These are phyloP conservation scores for Nematolebias whitei DNA, from an alignment of 2,113 vertebrate genomes.

Conservation along the genomic window DNA sequence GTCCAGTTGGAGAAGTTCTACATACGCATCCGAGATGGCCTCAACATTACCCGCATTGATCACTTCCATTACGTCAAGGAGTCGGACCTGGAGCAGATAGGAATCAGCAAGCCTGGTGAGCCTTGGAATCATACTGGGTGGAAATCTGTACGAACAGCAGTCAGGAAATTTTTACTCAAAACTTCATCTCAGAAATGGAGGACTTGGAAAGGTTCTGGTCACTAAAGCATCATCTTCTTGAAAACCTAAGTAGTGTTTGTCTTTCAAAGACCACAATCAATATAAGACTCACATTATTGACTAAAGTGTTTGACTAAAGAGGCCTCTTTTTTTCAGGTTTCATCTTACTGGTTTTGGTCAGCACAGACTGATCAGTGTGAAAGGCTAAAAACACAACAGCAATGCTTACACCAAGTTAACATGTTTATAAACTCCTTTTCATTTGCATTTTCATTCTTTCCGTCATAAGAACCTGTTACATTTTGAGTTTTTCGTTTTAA, in stretches of 20 bases:
- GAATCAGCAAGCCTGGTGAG: conserved; percentile 89
- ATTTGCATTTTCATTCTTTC: no score
- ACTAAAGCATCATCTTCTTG: no score
- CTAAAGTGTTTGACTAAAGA: no score
- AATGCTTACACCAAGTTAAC: no score
- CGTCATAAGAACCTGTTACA: no score
- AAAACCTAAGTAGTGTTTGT: background rate
- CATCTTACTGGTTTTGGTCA: no score
- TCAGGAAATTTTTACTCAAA: no score
- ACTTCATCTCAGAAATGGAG: background rate
- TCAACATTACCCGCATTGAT: conserved; percentile 86
- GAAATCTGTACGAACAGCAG: background rate
- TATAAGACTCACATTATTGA: conserved; percentile 1
- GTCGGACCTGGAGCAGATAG: conserved; percentile 84
- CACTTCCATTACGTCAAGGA: conserved; percentile 89
- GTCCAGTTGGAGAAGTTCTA: conserved; percentile 89
- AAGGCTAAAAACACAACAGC: no score
- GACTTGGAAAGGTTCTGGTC: background rate
- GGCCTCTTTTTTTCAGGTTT: no score
- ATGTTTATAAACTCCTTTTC: no score
- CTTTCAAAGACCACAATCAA: background rate
- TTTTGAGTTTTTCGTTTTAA: no score
- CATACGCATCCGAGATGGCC: conserved; percentile 82
- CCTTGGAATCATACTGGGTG: conserved; percentile 11
- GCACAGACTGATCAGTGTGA: no score